phyloP scores from a whole-genome alignment of 2,888 invertebrate genomes.

The Diarsia brunnea region DNA sequence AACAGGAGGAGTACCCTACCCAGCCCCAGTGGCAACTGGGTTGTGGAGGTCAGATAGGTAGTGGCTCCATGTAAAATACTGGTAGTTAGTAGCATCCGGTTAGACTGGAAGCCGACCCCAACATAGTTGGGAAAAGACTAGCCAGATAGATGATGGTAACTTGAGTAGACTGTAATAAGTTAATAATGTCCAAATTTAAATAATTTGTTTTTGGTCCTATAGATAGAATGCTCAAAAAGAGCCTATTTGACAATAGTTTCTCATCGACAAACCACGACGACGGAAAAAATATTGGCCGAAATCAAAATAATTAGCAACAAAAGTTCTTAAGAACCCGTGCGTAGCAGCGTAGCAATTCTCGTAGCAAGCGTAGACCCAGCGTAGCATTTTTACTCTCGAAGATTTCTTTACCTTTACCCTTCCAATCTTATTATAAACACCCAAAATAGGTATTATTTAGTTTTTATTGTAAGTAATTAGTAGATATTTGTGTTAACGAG shows the following conservation, averaged over 20 bases:
- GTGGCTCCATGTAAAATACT: too few species aligned
- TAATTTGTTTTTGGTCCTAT: neutral
- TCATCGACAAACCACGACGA: too few species aligned
- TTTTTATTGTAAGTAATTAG: constrained; percentile 67
- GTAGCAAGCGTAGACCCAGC: constrained; percentile 46
- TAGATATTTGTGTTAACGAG: constrained; percentile 70
- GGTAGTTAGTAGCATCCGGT: too few species aligned
- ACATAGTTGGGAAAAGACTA: too few species aligned
- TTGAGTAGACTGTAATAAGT: neutral
- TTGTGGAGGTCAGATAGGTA: too few species aligned
- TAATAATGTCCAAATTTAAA: neutral
- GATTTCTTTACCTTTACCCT: neutral
- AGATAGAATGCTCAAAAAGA: neutral
- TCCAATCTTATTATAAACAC: constrained; percentile 33
- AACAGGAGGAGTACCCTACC: too few species aligned
- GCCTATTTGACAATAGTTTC: neutral
- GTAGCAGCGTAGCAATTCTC: constrained; percentile 47
- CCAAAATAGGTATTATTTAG: constrained; percentile 54
- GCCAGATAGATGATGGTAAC: too few species aligned
- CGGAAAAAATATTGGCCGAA: neutral
- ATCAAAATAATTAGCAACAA: neutral
- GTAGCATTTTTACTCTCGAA: constrained; percentile 22
- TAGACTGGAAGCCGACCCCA: too few species aligned
- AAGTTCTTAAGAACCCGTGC: constrained; percentile 15
- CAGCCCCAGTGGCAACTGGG: too few species aligned